These are phyloP conservation scores for Limosa lapponica DNA, from an alignment of 2,797 vertebrate genomes.

Conservation along the genomic window DNA sequence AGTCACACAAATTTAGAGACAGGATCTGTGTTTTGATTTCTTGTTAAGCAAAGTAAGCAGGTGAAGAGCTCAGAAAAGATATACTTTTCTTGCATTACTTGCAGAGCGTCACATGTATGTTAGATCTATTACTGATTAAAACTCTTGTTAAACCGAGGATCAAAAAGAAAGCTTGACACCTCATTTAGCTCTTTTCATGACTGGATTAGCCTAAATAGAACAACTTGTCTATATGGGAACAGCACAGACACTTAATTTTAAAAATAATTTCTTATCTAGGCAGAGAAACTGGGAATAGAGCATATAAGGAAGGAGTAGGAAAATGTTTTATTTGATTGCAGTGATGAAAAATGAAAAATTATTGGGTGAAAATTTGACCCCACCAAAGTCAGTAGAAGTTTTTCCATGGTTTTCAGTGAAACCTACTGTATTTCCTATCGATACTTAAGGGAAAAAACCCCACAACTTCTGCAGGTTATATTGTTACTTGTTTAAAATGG, in stretches of 20 bases:
- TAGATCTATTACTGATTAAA: conserved; percentile 77
- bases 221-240: conserved; percentile 8
- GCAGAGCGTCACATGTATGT: neutral
- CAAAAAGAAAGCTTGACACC: conserved; percentile 65
- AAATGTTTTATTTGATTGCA: neutral
- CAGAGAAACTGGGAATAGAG: neutral
- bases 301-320: neutral
- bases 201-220: conserved; percentile 57
- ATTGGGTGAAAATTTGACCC: neutral
- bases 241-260: neutral
- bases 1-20: neutral
- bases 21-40: conserved; percentile 54
- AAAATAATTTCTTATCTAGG: neutral
- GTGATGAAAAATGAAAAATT: neutral
- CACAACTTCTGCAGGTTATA: neutral
- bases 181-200: conserved; percentile 64
- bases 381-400: neutral
- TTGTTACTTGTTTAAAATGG: neutral
- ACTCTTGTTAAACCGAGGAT: conserved; percentile 66
- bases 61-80: conserved; percentile 38
- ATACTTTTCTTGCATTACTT: neutral
- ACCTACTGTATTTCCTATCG: neutral
- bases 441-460: neutral
- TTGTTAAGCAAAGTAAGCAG: conserved; percentile 56
- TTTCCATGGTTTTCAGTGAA: neutral